These are phyloP conservation scores for Anthoptus insignis DNA, from an alignment of 2,888 invertebrate species.

Conservation along the genomic window DNA sequence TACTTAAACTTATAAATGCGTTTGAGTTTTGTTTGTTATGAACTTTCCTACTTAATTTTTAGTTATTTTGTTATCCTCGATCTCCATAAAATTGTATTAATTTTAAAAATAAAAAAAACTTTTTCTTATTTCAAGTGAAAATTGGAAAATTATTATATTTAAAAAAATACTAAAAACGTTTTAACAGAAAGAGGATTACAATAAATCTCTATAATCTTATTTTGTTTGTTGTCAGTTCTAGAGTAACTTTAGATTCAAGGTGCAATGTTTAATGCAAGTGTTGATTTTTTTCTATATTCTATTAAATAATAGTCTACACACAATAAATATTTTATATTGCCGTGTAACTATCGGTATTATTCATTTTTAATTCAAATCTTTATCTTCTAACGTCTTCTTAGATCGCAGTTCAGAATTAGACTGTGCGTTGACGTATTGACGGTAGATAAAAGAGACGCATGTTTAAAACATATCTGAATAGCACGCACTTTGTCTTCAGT, in stretches of 20 bases:
- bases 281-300: constrained; percentile 68
- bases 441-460: neutral
- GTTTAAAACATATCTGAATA: neutral
- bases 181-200: constrained; percentile 25
- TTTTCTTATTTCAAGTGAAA: neutral
- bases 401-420: constrained; percentile 20
- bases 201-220: constrained; percentile 25
- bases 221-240: constrained; percentile 38
- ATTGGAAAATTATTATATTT: constrained; percentile 7
- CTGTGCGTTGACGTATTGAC: neutral
- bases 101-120: neutral
- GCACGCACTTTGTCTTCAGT: neutral
- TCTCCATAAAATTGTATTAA: constrained; percentile 3
- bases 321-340: constrained; percentile 45
- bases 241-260: constrained; percentile 43
- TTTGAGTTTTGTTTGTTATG: constrained; percentile 8
- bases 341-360: constrained; percentile 50
- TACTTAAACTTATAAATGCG: neutral
- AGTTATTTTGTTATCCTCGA: constrained; percentile 15
- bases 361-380: constrained; percentile 36
- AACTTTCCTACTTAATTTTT: constrained; percentile 15
- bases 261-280: constrained; percentile 69
- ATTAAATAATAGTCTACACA: constrained; percentile 57
- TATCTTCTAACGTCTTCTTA: constrained; percentile 42
- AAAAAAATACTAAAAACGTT: constrained; percentile 10